A percentile compares a stretch with the other conserved stretches of the same genome.
These are phyloP conservation scores for Pecten maximus DNA, from an alignment of 2,888 invertebrate genomes.

Conservation along the genomic window DNA sequence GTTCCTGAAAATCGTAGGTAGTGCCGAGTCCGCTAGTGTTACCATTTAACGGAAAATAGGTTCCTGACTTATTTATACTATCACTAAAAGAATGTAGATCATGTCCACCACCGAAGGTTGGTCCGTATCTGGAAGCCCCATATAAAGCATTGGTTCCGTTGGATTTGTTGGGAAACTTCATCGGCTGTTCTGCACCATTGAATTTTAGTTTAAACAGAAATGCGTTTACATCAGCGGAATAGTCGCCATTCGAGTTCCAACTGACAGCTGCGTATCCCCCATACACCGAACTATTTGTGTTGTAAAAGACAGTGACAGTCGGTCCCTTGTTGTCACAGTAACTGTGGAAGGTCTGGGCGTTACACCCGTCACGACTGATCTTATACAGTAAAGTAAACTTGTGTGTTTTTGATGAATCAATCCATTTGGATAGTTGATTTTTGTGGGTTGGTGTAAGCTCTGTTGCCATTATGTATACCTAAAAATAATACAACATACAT, in stretches of 20 bases:
- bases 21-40: background rate
- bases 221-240: slow-evolving; percentile 45
- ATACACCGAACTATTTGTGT: slow-evolving; percentile 51
- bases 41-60: slow-evolving; percentile 39
- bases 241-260: slow-evolving; percentile 45
- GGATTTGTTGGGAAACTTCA: background rate
- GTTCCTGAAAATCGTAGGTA: slow-evolving; percentile 43
- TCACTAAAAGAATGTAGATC: slow-evolving; percentile 45
- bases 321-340: slow-evolving; percentile 58
- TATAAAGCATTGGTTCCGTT: slow-evolving; percentile 37
- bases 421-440: slow-evolving; percentile 52
- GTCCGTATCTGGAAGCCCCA: slow-evolving; percentile 45
- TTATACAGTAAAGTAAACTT: slow-evolving; percentile 51
- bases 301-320: slow-evolving; percentile 52
- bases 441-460: slow-evolving; percentile 41
- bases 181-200: slow-evolving; percentile 46
- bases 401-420: slow-evolving; percentile 42
- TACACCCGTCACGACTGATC: slow-evolving; percentile 50
- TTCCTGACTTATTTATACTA: slow-evolving; percentile 26
- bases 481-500: background rate
- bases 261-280: slow-evolving; percentile 53
- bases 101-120: slow-evolving; percentile 53
- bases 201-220: slow-evolving; percentile 54
- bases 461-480: background rate
- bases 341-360: slow-evolving; percentile 47